Evolutionary conservation across 64 coral and sea anemone species (phyloP), one percentile per base, ranked within the genome.

Genomic region (Stichodactyla helianthus): DNA sequence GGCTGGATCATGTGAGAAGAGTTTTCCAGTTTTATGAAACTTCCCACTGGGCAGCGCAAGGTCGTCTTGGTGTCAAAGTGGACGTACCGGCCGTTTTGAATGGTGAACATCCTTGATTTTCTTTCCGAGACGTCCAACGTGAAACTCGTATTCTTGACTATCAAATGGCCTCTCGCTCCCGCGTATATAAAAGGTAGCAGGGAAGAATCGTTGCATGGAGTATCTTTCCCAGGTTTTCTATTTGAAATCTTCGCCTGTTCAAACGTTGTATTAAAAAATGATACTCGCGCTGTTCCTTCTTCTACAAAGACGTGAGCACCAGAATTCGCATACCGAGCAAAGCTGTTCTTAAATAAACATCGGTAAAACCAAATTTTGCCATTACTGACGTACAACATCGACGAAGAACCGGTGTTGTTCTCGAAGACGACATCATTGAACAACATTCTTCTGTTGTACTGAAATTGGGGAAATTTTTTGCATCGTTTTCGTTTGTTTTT

Each of bases 301-400:
- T 82, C 67, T 7, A 86, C 52, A 55, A 81, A 87, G 19, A 94
- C 80, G 52, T 77, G 79, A 2, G 58, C 88, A 3, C 84, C 89
- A 55, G 52, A 63, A 25, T 18, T 44, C 7, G 71, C 14, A 0
- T 84, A 20, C 18, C 27, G 20, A 5, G 89, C 53, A 15, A 84
- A 67, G 71, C 86, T 94, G 58, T 94, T 52, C 79, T 91, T 57
- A 51, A 94, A 94, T 7, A 71, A 55, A 53, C 85, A 91, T 26
- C 85, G 86, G 12, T 16, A 7, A 15, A 94, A 84, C 0, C 55
- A 71, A 6, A 81, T 78, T 5, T 78, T 77, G 16, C 78, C 89
- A 22, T 94, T 88, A 35, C 71, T 87, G 28, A 91, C 4, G 31
- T 82, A 91, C 4, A 91, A 59, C 0, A 84, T 84, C 14, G 52